These are phyloP conservation scores for Oryctes rhinoceros DNA, from an alignment of 1,140 invertebrate species.

Conservation along the genomic window DNA sequence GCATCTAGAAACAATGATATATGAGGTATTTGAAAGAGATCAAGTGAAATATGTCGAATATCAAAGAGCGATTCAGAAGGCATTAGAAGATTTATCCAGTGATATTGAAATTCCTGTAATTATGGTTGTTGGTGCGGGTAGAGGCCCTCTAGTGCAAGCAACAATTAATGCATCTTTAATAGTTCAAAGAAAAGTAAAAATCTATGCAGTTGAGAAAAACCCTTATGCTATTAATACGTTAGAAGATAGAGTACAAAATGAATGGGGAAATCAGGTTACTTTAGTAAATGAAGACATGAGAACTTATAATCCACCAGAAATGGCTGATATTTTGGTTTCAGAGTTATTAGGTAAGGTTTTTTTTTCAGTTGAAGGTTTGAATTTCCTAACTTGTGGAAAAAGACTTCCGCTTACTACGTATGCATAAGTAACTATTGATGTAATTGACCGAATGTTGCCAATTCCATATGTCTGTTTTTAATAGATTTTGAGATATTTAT, in stretches of 20 bases:
- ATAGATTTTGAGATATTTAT: too few species aligned
- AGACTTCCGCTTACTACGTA: too few species aligned
- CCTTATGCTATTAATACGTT: slow-evolving; percentile 94
- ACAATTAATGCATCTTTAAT: slow-evolving; percentile 79
- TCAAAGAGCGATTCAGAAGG: slow-evolving; percentile 82
- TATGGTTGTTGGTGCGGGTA: slow-evolving; percentile 94
- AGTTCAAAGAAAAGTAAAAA: slow-evolving; percentile 65
- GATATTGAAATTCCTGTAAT: slow-evolving; percentile 67
- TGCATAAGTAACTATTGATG: too few species aligned
- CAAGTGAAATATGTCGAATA: slow-evolving; percentile 96
- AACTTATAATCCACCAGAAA: slow-evolving; percentile 79
- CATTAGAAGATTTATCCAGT: slow-evolving; percentile 67
- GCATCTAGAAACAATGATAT: slow-evolving; percentile 94
- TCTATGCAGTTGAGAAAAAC: slow-evolving; percentile 99
- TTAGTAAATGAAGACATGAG: slow-evolving; percentile 93
- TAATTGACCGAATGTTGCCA: too few species aligned
- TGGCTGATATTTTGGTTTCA: slow-evolving; percentile 95
- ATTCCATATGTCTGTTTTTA: too few species aligned
- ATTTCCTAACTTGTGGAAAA: too few species aligned
- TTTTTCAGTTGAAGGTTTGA: too few species aligned
- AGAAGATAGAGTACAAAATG: slow-evolving; percentile 78
- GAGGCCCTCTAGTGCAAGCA: slow-evolving; percentile 91
- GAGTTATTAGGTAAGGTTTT: slow-evolving; percentile 78
- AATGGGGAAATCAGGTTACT: slow-evolving; percentile 78
- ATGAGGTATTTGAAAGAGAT: slow-evolving; percentile 99